Base-by-base conservation (phyloP, 2,113 vertebrate species). In the Zapornia atra region DNA sequence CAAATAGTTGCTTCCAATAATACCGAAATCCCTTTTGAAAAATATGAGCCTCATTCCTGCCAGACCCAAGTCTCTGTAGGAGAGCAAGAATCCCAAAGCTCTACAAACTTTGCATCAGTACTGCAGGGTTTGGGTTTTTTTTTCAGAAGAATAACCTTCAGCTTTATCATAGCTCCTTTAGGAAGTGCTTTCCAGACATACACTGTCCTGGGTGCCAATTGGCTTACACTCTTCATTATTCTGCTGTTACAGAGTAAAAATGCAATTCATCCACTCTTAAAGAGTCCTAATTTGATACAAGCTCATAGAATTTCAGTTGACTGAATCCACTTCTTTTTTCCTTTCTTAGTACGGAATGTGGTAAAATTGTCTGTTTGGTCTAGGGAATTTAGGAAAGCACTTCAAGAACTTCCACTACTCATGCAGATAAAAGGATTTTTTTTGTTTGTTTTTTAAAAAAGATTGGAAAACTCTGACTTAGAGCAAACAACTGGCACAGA, bases 11-110 rank as follows among this genome's bases (percentile, higher is more conserved):
- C 26, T 88, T 96, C 85, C 65, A 90, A 29, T 51, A 90, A 76
- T 25, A 68, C n/a, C 64, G 38, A 91, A 95, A 94, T 86, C 26
- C 26, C 51, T 92, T 61, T 72, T 89, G 86, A 91, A 96, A 92
- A 78, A 73, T 64, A 34, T 8, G 3, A 13, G 8, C 12, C 19
- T 81, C 5, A 11, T 61, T 94, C 25, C 1, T 78, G 64, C n/a
- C 63, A 80, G 31, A 82, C 13, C 8, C 10, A 51, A 31, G 8
- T 81, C 79, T 53, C 71, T 73, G 21, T 20, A 70, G 68, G 31
- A 54, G 50, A 78, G n/a, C 38, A 83, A 70, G 79, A 66, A 56
- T 73, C 79, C 38, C 71, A 80, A 44, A 73, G 20, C 60, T 81
- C 60, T 66, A 65, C 12, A 63, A 78, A 34, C 69, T 91, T 66